Evolutionary conservation across 2,888 invertebrate genomes (phyloP).

Genomic region (Agriopis leucophaearia): DNA sequence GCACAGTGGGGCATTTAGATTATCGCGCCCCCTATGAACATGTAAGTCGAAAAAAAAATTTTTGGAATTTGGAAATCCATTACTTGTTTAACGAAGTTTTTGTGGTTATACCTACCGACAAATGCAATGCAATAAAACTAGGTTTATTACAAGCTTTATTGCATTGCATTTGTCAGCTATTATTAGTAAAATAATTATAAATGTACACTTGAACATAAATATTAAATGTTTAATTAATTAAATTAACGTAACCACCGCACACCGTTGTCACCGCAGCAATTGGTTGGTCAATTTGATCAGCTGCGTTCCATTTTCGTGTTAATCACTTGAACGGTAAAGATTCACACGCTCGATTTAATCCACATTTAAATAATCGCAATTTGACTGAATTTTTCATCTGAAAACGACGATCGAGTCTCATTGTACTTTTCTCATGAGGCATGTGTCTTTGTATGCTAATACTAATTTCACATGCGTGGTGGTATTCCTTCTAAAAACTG

Average conservation of each 20-base stretch:
- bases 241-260: constrained; percentile 3
- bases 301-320: constrained; percentile 30
- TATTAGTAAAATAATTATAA: not conserved
- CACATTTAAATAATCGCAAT: constrained; percentile 34
- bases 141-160: too few species aligned
- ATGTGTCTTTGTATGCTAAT: not conserved
- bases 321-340: constrained; percentile 27
- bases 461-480: too few species aligned
- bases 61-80: too few species aligned
- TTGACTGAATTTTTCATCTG: constrained; percentile 16
- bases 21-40: too few species aligned
- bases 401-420: not conserved
- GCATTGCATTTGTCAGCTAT: too few species aligned
- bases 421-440: constrained; percentile 11
- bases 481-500: too few species aligned
- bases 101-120: too few species aligned
- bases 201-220: not conserved
- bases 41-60: too few species aligned
- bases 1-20: too few species aligned
- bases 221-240: not conserved
- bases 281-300: constrained; percentile 24
- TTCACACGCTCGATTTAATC: constrained; percentile 22
- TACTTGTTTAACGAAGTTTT: too few species aligned
- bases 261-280: constrained; percentile 5
- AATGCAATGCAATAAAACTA: too few species aligned